Evolutionary conservation across 2,797 vertebrate genomes (phyloP).

Genomic region (Clarias laeviceps): DNA sequence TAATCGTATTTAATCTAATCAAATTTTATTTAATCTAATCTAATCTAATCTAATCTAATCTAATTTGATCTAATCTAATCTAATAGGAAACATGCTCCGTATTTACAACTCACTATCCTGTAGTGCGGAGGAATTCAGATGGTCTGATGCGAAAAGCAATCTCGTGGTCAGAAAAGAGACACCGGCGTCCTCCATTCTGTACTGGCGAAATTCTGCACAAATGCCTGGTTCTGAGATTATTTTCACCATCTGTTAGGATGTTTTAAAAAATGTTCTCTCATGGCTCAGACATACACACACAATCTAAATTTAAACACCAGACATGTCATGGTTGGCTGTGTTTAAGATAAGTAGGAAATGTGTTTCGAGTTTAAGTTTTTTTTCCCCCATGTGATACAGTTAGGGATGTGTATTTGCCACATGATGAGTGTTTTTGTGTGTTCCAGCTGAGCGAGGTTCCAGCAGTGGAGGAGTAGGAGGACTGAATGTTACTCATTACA

Average conservation of each 20-base stretch:
- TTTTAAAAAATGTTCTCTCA: neutral
- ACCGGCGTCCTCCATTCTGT: no score
- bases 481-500: slow-evolving; percentile 43
- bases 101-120: neutral
- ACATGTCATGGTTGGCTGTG: neutral
- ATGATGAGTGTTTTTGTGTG: slow-evolving; percentile 5
- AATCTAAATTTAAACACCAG: neutral
- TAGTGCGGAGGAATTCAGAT: neutral
- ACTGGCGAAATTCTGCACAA: neutral
- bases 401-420: slow-evolving; percentile 1
- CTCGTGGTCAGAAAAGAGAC: neutral
- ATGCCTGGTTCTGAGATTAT: neutral
- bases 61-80: neutral
- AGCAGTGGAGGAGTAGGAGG: slow-evolving; percentile 14
- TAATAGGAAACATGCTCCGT: neutral
- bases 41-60: no score
- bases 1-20: no score
- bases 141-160: neutral
- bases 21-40: no score
- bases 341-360: neutral
- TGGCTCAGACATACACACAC: neutral
- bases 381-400: neutral
- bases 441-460: slow-evolving; percentile 14
- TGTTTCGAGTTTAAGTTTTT: neutral
- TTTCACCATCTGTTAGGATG: neutral